These are phyloP conservation scores for Malurus alboscapulatus DNA, from an alignment of 2,113 vertebrate species.

Conservation along the genomic window DNA sequence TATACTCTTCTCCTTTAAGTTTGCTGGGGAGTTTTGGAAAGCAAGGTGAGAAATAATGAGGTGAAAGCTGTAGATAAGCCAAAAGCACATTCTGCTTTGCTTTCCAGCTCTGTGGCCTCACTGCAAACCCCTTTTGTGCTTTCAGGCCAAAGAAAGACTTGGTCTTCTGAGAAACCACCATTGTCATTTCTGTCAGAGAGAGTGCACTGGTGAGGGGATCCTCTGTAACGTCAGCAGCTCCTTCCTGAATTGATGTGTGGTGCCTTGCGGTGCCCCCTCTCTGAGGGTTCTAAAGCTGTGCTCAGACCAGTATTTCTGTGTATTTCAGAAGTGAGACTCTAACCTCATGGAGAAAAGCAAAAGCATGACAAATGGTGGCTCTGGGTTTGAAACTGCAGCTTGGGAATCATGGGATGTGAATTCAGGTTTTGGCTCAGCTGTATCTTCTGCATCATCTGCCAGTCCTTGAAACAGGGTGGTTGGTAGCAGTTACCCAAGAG, in stretches of 20 bases:
- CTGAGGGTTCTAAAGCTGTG: background rate
- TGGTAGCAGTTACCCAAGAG: background rate
- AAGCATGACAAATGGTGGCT: accelerated
- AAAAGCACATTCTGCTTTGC: background rate
- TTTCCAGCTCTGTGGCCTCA: background rate
- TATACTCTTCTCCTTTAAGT: background rate
- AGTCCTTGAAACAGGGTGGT: background rate
- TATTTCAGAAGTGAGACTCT: background rate
- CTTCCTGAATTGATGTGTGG: background rate
- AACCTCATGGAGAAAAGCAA: background rate
- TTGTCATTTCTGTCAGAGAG: background rate
- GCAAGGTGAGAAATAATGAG: background rate
- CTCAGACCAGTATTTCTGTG: background rate
- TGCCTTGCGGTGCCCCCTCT: background rate
- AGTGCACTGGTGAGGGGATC: too few relatives aligned
- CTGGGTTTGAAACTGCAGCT: background rate
- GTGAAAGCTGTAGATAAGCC: background rate
- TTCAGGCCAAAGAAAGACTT: background rate
- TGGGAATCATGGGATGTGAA: background rate
- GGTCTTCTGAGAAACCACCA: background rate
- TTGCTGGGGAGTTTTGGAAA: background rate
- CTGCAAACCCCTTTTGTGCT: background rate
- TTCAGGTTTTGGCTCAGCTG: background rate
- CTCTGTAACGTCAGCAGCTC: background rate
- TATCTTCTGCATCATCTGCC: background rate